Evolutionary conservation across 2,797 vertebrate species (phyloP).

Genomic region (Periparus ater): DNA sequence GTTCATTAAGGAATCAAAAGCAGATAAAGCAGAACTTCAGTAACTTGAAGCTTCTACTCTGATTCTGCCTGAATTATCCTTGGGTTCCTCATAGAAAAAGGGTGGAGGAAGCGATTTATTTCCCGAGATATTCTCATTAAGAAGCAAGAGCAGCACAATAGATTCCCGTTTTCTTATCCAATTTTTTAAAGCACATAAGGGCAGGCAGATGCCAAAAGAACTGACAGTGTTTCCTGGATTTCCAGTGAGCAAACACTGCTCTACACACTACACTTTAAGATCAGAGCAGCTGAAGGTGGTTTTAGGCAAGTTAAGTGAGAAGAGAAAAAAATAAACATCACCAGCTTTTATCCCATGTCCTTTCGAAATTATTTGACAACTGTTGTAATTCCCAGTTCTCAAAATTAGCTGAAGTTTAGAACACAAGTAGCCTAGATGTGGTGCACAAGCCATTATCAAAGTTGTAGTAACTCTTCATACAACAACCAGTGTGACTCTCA

Average conservation of each 20-base stretch:
- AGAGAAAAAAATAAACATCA: not conserved
- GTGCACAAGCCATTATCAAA: not conserved
- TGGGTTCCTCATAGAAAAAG: not conserved
- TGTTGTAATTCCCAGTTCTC: not conserved
- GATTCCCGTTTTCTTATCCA: not conserved
- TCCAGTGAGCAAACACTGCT: not conserved
- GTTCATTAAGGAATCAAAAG: conserved; percentile 7
- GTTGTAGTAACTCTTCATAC: not conserved
- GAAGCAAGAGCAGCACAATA: not conserved
- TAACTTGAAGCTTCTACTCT: not conserved
- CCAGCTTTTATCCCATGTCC: not conserved
- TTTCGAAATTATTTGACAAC: not conserved
- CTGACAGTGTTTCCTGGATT: not conserved
- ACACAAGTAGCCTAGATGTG: not conserved
- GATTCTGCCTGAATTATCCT: conserved; percentile 7
- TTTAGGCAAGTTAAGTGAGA: not conserved
- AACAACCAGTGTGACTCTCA: not conserved
- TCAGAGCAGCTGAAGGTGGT: not conserved
- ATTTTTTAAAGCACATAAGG: not conserved
- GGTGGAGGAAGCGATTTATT: not conserved
- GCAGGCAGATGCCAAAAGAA: not conserved
- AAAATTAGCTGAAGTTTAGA: not conserved
- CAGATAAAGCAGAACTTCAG: conserved; percentile 45
- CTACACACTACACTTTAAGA: not conserved
- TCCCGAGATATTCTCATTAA: not conserved